Percentiles rank a stretch among this genome's conserved stretches.
Conservation (phyloP, 2,888 invertebrate species). For the Eupithecia subumbrata region DNA sequence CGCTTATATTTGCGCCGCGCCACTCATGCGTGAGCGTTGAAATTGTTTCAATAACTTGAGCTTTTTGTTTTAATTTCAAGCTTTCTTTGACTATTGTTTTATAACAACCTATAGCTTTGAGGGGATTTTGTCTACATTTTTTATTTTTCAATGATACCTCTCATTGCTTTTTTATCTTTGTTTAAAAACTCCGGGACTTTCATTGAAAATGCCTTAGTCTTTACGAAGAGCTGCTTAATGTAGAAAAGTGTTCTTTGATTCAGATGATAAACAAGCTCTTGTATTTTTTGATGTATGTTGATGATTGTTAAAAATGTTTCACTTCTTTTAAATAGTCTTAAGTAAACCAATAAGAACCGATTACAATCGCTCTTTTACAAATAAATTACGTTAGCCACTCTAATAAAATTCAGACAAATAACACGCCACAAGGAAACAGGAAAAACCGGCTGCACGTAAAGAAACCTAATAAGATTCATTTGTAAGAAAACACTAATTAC, state of each 20-base stretch:
- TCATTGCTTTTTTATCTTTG: neutral
- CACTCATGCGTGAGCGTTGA: slow-evolving; percentile 80
- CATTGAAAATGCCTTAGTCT: neutral
- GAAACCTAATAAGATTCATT: slow-evolving; percentile 42
- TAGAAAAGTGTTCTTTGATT: neutral
- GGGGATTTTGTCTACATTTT: neutral
- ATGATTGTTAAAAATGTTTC: neutral
- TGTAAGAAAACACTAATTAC: slow-evolving; percentile 35
- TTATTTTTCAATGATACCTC: slow-evolving; percentile 4
- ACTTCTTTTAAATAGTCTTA: neutral
- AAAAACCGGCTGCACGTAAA: slow-evolving; percentile 22
- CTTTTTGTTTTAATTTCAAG: slow-evolving; percentile 81
- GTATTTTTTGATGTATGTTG: neutral
- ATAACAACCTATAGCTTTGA: slow-evolving; percentile 2
- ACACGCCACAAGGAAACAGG: neutral
- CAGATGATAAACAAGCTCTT: neutral
- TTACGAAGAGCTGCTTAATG: neutral
- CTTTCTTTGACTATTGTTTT: slow-evolving; percentile 63
- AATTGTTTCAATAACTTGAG: slow-evolving; percentile 82
- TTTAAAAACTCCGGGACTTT: neutral
- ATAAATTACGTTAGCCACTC: neutral
- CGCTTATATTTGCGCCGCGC: slow-evolving; percentile 77
- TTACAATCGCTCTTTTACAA: neutral
- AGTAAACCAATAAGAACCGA: neutral
- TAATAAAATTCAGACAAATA: neutral